These are phyloP conservation scores for Criorhina ranunculi DNA, from an alignment of 2,888 invertebrate species.

Conservation along the genomic window DNA sequence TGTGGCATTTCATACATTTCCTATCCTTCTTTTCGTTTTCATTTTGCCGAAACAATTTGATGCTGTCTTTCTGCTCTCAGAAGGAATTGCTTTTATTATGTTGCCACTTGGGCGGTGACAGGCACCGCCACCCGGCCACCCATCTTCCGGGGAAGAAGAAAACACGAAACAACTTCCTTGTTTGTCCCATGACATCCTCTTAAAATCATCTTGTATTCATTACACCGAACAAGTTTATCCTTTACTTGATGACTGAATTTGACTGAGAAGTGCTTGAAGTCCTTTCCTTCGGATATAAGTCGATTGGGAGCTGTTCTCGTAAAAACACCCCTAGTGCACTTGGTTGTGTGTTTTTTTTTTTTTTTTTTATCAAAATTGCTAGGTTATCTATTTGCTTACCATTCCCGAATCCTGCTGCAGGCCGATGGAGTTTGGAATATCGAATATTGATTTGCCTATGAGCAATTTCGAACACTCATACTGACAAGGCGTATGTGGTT, in stretches of 20 bases:
- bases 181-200: constrained; percentile 67
- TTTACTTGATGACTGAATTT: constrained; percentile 71
- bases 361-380: constrained; percentile 56
- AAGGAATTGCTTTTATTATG: constrained; percentile 41
- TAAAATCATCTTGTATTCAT: constrained; percentile 76
- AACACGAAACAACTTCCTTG: constrained; percentile 56
- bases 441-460: constrained; percentile 69
- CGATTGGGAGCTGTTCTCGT: background rate
- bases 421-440: constrained; percentile 43
- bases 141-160: background rate
- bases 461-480: constrained; percentile 48
- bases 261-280: constrained; percentile 56
- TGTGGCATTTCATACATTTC: constrained; percentile 36
- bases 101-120: constrained; percentile 51
- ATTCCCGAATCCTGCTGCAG: constrained; percentile 20
- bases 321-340: constrained; percentile 3
- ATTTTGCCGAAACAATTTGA: constrained; percentile 46
- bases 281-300: constrained; percentile 20
- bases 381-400: constrained; percentile 49
- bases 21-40: constrained; percentile 39
- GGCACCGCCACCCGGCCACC: constrained; percentile 17
- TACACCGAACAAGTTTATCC: constrained; percentile 75
- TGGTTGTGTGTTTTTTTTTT: constrained; percentile 9
- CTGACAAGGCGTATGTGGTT: constrained; percentile 16
- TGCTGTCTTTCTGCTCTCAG: constrained; percentile 27